Evolutionary conservation across 2,888 invertebrate genomes (phyloP), one percentile per base, ranked within the genome.

Genomic region (Mesoligia furuncula): DNA sequence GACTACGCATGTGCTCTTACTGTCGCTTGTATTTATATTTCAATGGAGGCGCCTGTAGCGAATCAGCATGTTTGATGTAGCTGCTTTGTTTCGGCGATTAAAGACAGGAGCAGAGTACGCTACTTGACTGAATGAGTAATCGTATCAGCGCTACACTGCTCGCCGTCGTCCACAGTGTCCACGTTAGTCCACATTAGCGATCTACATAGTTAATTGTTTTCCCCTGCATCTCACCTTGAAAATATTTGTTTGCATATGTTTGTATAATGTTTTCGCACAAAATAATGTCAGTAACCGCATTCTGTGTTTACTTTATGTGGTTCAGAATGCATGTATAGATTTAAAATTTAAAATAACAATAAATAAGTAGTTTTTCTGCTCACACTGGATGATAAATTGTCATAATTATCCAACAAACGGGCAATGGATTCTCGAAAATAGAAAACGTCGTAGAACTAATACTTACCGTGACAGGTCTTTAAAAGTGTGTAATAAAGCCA

Each of bases 391-490:
- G 6, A 2, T 57, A 65, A 62, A 27, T 51, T 24, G 8, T 48
- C 62, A 17, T 65, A 36, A 36, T 36, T 36, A 59, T 27, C 13
- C 36, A 70, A 51, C 17, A 67, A 64, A 71, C 17, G 42, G 39
- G 48, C 59, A 64, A 54, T 39, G 48, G 45, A 69, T 54, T 66
- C 24, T 36, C 2, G 31, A 59, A 81, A 68, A 65, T 68, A 39
- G 42, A 59, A 68, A 64, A 70, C 27, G n/a, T 69, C 42, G 36
- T 61, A n/a, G 42, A 81, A 51, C n/a, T 76, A 81, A 76, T 77
- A 67, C 51, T 71, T 64, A 45, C 59, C 51, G 20, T 76, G 75
- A 70, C 67, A 75, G 61, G 65, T 36, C 59, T 74, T 75, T 70
- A 78, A 73, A 71, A 67, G 73, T 59, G 59, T 71, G 39, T 48